Evolutionary conservation across 92 coral and sea anemone genomes (phyloP), one percentile per base, ranked within the genome.

Genomic region (Zoanthus sociatus): DNA sequence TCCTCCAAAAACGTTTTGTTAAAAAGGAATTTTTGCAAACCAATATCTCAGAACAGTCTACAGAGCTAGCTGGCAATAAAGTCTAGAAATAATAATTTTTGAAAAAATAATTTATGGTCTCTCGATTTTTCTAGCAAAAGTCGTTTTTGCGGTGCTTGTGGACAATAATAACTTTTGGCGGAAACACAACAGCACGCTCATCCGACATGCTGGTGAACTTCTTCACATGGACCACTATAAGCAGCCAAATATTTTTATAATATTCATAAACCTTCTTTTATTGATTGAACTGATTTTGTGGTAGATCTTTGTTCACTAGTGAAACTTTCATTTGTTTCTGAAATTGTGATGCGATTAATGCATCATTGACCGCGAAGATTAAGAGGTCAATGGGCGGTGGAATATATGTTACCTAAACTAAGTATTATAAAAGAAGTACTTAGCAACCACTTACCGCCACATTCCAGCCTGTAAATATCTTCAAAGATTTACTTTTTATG

Each of bases 281-380:
- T 42, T 74, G 78, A 74, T 74, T 74, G 32, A 74, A 74, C 78
- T 73, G 78, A 73, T 74, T 50, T 74, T 74, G 47, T 74, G 7
- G 78, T 74, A 74, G 78, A 47, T 20, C 78, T 74, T 74, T 74
- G 78, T 74, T 74, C 78, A 74, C 21, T 74, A 60, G 78, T 46
- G 54, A 14, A 73, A 44, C 78, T 15, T 73, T 44, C 78, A 73
- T 45, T 73, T 73, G 78, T 73, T 58, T 73, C 26, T 26, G 26
- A 26, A 26, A 26, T 73, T 73, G 12, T 13, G 16, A 46, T 16
- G 26, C 26, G 20, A 46, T 45, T 73, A 12, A 42, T 73, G 78
- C 78, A 44, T 73, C 78, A 73, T 73, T 73, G 78, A 73, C 56
- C 16, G 78, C 58, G 56, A 73, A 73, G 78, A 73, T 26, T 26